These are phyloP conservation scores for Gallinago undulata DNA, from an alignment of 2,113 vertebrate genomes.

Conservation along the genomic window DNA sequence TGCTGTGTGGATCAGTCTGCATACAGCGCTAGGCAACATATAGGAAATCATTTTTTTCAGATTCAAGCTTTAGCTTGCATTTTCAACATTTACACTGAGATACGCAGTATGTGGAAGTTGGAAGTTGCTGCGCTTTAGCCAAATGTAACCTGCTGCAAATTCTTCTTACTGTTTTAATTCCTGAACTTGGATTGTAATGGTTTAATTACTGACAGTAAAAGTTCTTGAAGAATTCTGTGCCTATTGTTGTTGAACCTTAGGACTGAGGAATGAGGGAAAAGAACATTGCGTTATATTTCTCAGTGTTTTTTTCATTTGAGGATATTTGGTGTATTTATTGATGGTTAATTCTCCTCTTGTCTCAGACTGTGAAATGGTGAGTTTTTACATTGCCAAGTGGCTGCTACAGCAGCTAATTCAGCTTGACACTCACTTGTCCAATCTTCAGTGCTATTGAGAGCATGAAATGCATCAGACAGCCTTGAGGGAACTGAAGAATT, in stretches of 20 bases:
- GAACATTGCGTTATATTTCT: neutral
- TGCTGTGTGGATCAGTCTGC: neutral
- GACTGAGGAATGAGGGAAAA: neutral
- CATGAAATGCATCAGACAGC: neutral
- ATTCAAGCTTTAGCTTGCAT: neutral
- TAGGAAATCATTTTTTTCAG: neutral
- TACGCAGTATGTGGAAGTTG: neutral
- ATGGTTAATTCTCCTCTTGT: neutral
- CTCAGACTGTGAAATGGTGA: neutral
- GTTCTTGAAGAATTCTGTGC: neutral
- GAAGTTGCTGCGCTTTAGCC: neutral
- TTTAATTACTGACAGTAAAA: neutral
- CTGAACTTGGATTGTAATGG: neutral
- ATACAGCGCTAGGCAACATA: accelerated
- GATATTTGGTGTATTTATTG: neutral
- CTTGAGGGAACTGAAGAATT: neutral
- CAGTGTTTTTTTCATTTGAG: neutral
- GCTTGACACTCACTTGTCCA: neutral
- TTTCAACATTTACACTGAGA: neutral
- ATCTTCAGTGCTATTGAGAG: neutral
- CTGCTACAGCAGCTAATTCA: neutral
- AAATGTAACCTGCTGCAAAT: neutral
- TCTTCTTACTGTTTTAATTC: neutral
- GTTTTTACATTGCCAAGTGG: neutral
- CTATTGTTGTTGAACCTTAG: neutral